Evolutionary conservation across 2,113 vertebrate genomes (phyloP).

Genomic region (Semnornis frantzii): DNA sequence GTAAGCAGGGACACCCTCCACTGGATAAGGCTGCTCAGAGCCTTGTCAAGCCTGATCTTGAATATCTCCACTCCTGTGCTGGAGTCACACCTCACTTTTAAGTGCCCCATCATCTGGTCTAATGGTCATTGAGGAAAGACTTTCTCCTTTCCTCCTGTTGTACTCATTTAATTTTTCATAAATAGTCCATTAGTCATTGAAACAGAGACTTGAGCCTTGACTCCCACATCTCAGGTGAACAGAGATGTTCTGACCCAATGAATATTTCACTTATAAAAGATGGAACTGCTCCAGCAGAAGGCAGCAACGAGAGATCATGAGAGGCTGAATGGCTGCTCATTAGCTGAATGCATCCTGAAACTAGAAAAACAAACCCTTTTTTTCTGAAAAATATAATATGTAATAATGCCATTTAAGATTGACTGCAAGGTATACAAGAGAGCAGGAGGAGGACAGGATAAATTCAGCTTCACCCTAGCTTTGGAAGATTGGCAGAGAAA

Average conservation of each 20-base stretch:
- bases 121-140: background rate
- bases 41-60: no score
- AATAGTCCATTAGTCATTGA: background rate
- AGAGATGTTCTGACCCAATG: background rate
- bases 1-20: no score
- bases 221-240: background rate
- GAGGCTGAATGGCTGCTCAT: background rate
- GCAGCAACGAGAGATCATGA: background rate
- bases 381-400: background rate
- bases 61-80: background rate
- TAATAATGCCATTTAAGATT: background rate
- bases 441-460: background rate
- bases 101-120: background rate
- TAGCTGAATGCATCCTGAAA: background rate
- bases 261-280: background rate
- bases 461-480: background rate
- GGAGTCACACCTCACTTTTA: background rate
- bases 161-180: background rate
- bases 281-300: background rate
- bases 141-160: background rate
- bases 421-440: background rate
- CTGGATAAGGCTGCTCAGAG: no score
- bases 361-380: background rate
- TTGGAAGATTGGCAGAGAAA: background rate
- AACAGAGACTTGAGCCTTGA: background rate